Evolutionary conservation across 2,888 invertebrate genomes (phyloP).

Genomic region (Trachelus iudaicus): DNA sequence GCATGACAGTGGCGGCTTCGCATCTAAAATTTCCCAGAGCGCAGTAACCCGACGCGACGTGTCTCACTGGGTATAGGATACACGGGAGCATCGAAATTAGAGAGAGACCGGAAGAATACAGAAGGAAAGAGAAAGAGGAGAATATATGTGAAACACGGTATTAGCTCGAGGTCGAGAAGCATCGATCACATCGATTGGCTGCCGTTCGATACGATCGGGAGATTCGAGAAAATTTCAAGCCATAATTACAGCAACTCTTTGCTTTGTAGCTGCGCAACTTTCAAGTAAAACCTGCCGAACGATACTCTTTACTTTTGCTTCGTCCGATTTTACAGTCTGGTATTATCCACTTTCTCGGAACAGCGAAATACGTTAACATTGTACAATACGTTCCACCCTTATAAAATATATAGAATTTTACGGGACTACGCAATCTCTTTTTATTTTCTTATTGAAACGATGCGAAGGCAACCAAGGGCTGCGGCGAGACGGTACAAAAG

Average conservation of each 20-base stretch:
- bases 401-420: neutral
- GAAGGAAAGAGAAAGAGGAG: neutral
- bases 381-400: neutral
- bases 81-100: neutral
- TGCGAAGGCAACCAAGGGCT: conserved; percentile 18
- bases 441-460: conserved; percentile 15
- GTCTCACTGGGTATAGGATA: neutral
- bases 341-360: neutral
- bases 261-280: neutral
- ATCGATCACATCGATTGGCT: neutral
- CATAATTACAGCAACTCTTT: conserved; percentile 13
- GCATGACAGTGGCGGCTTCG: neutral
- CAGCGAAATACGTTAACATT: neutral
- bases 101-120: neutral
- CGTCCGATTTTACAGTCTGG: neutral
- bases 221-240: conserved; percentile 7
- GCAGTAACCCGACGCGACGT: neutral
- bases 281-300: neutral
- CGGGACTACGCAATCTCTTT: neutral
- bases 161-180: neutral
- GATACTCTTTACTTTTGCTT: neutral
- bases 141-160: neutral
- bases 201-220: neutral
- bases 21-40: neutral
- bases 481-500: conserved; percentile 18